Evolutionary conservation across 1,140 invertebrate species (phyloP), one percentile per base, ranked within the genome.

Genomic region (Pseudobourletiella spinata): DNA sequence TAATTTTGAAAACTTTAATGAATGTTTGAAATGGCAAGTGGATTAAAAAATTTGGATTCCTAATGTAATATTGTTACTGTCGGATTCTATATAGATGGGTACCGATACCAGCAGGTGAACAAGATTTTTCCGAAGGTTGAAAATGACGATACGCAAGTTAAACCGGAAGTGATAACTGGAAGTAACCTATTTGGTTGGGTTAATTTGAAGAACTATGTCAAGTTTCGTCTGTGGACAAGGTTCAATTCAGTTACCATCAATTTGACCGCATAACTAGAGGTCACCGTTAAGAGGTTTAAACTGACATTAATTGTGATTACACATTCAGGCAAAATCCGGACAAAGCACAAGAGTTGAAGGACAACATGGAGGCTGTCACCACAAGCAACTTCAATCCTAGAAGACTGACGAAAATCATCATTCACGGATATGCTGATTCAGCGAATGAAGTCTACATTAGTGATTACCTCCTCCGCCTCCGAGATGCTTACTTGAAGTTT

Each of bases 101-200:
- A 39, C 32, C 8, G 32, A 8, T 39, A 11, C n/a, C 8, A 39
- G n/a, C 8, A 39, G 32, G 8, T 11, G 32, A 39, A 39, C n/a
- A 39, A 39, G n/a, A 39, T n/a, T 8, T 39, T 39, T n/a, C 32
- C 32, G 8, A n/a, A 11, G 32, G 32, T 39, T 11, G 32, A 39
- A 39, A 39, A 39, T n/a, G 32, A 39, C n/a, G 32, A 39, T 11
- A 11, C n/a, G 8, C 32, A 39, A 39, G 32, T 39, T 8, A 39
- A 39, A n/a, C 32, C 32, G 32, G 32, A 39, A 11, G 32, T 48
- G 25, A 35, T 57, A 2, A 63, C 28, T 18, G 3, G 16, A 25
- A 46, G 50, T 0, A 67, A 63, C 39, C 56, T 62, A 28, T 63
- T 67, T 52, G 51, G 28, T 16, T 67, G 65, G 65, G 16, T 67